Evolutionary conservation across 2,888 invertebrate species (phyloP), one percentile per base, ranked within the genome.

Genomic region (Tethea ocularis): DNA sequence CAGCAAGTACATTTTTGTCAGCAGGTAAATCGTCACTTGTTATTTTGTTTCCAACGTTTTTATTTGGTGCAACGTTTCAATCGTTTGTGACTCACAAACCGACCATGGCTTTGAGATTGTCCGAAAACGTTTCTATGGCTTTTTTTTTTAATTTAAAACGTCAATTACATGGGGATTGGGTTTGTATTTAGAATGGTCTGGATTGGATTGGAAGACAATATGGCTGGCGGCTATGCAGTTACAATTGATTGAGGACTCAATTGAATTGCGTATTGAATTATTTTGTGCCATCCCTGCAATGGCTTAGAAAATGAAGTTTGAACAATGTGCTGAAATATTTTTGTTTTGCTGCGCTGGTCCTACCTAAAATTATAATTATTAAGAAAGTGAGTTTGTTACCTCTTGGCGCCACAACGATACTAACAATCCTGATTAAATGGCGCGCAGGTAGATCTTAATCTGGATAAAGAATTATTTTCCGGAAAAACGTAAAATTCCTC

Each of bases 1-100:
- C 54, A 36, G 63, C 52, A 61, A 20, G 17, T 41, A 20, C 58
- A 61, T 51, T 23, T 61, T 75, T 53, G 71, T 61, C 23, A 65
- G 74, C 70, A 61, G 72, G 74, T 70, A 78, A 80, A 82, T 83
- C 78, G 80, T 80, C 81, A 80, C 81, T 84, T 82, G 77, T 46
- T 46, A 69, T 82, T 84, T 78, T 74, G 74, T 74, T 83, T 77
- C 71, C 65, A 78, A 80, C 71, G 70, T 84, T 86, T 86, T 86
- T 80, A 80, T 87, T 83, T 79, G 74, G 75, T 75, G 72, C 71
- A 75, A 70, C 73, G 69, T 77, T 84, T 86, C 77, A 85, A 81
- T 84, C 83, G 84, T 84, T 77, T 84, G 84, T 89, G 90, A 90
- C 78, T 90, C 91, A 89, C 77, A 72, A 69, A 52, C 64, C 62